These are phyloP conservation scores for Troides aeacus DNA, from an alignment of 2,888 invertebrate species.

Conservation along the genomic window DNA sequence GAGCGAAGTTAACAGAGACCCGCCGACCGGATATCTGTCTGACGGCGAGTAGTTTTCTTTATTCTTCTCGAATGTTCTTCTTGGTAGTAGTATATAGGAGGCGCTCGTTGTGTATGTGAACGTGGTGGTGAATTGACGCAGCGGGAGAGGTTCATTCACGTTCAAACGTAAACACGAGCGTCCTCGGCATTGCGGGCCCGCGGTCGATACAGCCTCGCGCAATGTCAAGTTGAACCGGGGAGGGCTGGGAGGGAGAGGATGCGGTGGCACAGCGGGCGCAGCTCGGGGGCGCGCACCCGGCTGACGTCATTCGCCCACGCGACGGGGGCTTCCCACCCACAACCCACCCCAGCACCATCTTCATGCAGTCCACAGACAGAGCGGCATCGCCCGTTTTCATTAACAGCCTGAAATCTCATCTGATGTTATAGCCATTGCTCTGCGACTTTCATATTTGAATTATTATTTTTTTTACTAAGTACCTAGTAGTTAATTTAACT, in stretches of 20 bases:
- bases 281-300: conserved; percentile 3
- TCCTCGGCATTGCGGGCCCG: conserved; percentile 24
- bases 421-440: background rate
- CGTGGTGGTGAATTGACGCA: conserved; percentile 1
- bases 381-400: conserved; percentile 21
- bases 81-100: too few species aligned
- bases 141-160: conserved; percentile 23
- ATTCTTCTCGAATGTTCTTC: too few species aligned
- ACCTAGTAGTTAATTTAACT: too few species aligned
- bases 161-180: conserved; percentile 28
- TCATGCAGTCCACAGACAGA: too few species aligned
- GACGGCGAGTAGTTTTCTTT: too few species aligned
- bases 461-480: background rate
- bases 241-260: background rate
- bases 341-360: too few species aligned
- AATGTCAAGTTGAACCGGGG: conserved; percentile 30
- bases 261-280: too few species aligned
- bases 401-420: conserved; percentile 11
- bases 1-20: too few species aligned
- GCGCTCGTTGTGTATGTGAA: background rate
- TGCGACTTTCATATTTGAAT: background rate
- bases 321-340: background rate
- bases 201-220: conserved; percentile 29
- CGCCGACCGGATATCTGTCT: too few species aligned
- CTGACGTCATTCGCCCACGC: conserved; percentile 31